Conservation (phyloP, 2,113 vertebrate genomes). For the Ardeotis arabs region DNA sequence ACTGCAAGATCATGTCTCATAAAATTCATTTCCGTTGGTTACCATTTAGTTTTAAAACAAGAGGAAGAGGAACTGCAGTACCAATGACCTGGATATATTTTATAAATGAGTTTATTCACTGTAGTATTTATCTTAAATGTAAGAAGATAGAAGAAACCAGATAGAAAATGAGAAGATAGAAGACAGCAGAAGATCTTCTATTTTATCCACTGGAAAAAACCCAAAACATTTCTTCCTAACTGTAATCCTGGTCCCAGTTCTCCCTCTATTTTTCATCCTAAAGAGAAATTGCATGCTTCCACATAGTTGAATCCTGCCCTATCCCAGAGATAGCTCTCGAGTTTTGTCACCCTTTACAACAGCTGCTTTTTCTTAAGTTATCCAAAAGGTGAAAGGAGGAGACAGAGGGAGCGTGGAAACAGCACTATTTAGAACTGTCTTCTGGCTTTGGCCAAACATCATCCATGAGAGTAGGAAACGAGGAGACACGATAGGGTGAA, state of each 20-base stretch:
- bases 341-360: constrained; percentile 26
- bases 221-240: background rate
- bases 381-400: constrained; percentile 30
- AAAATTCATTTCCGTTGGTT: background rate
- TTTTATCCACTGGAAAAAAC: background rate
- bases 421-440: background rate
- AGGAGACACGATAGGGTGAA: background rate
- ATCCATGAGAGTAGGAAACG: background rate
- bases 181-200: background rate
- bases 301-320: background rate
- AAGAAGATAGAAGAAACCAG: background rate
- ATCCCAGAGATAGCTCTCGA: background rate
- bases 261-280: background rate
- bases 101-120: background rate
- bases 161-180: background rate
- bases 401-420: constrained; percentile 39
- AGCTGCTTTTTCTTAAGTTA: constrained; percentile 40
- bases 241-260: background rate
- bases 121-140: background rate
- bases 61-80: background rate
- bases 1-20: background rate
- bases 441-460: background rate
- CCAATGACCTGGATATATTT: background rate
- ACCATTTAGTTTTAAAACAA: background rate
- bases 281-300: background rate